Base-by-base conservation (phyloP, 2,113 vertebrate genomes). In the Eolophus roseicapilla region DNA sequence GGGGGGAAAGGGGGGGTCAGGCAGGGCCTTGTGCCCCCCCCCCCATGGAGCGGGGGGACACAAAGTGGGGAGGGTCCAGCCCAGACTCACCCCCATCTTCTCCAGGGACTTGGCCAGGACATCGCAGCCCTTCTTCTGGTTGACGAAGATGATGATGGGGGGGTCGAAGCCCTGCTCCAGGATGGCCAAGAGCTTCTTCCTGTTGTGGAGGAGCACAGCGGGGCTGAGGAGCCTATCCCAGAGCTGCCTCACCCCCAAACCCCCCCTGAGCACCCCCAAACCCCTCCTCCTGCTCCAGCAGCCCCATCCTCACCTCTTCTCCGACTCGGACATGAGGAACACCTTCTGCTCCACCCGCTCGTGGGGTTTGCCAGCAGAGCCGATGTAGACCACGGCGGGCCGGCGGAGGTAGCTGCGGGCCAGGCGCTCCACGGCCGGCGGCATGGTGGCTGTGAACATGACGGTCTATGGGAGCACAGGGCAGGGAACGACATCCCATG, bases 381-480 rank as follows among this genome's bases (percentile, higher is more conserved):
- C 99, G 21, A 99, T 99, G 98, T 99, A 99, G 3, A 99, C 99
- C 96, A 99, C 99, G 3, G 99, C 99, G 1, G 99, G 99, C 8
- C 99, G 98, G n/a, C 99, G 98, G 31, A 99, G 97, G 96, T 99
- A 99, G 95, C 99, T 99, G 83, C 99, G 98, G 65, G 99, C 99
- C 97, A 99, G 96, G 23, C 99, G 98, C 96, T 99, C 99, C 95
- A 99, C 99, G 0, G 99, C 99, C 0, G 99, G 97, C 2, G 99
- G 99, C 99, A 99, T 99, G 23, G 99, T 99, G 73, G 99, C 99
- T 4, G 99, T 99, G 98, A 99, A 99, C 99, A 99, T 99, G 96
- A 99, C 99, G 2, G 99, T 99, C 99, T 99, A 90, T 3, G 39
- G 19, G 82, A 73, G 6, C n/a, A 49, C 3, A 0, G 29, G 31